phyloP scores from a whole-genome alignment of 2,797 vertebrate genomes.

The Lacerta bilineata region DNA sequence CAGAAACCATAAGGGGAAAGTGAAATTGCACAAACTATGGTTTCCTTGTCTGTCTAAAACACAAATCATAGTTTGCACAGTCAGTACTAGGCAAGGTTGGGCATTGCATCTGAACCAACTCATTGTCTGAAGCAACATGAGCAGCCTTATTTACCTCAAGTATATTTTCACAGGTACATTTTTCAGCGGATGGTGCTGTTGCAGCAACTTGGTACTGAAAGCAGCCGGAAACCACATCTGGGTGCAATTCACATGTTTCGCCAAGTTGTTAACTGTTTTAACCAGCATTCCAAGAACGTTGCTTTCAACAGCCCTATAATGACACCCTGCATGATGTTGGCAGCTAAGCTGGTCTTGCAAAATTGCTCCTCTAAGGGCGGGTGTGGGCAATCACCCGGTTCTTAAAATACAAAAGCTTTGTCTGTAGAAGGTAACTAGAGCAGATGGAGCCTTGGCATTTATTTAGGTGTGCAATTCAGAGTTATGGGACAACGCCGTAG shows the following conservation, averaged over 20 bases:
- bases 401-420: neutral
- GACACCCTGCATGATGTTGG: slow-evolving; percentile 8
- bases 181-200: neutral
- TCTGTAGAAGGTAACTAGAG: neutral
- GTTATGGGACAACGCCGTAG: neutral
- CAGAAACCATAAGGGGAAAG: neutral
- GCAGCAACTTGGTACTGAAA: slow-evolving; percentile 2
- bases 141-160: neutral
- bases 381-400: neutral
- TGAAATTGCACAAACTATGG: neutral
- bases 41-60: neutral
- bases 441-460: neutral
- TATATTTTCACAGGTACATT: neutral
- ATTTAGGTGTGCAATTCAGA: neutral
- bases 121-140: neutral
- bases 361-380: neutral
- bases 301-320: slow-evolving; percentile 40
- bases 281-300: neutral
- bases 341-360: slow-evolving; percentile 17
- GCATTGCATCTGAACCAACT: neutral
- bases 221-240: neutral
- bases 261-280: neutral
- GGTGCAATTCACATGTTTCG: slow-evolving; percentile 9
- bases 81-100: neutral
- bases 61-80: neutral